Evolutionary conservation across 1,140 invertebrate genomes (phyloP).

Genomic region (Dreissena polymorpha): DNA sequence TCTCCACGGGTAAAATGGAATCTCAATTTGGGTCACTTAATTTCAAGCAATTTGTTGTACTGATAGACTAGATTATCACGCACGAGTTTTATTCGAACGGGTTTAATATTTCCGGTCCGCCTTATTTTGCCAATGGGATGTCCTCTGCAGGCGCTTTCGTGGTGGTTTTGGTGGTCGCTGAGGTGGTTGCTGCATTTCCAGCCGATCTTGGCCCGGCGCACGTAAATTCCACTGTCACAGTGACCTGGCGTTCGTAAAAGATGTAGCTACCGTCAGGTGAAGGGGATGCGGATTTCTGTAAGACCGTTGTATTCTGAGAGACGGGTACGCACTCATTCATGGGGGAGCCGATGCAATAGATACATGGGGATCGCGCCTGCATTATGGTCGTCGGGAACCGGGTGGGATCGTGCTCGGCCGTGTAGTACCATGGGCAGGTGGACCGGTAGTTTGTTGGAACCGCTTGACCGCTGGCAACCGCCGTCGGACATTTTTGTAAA

Average conservation of each 20-base stretch:
- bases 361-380: conserved; percentile 30
- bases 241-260: neutral
- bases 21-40: no score
- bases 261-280: neutral
- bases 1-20: no score
- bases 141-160: neutral
- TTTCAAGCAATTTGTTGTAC: no score
- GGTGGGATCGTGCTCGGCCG: conserved; percentile 5
- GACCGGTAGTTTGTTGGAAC: conserved; percentile 47
- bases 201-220: neutral
- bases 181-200: neutral
- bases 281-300: neutral
- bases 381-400: conserved; percentile 39
- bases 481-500: neutral
- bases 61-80: no score
- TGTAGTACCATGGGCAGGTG: conserved; percentile 48
- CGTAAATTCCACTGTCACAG: conserved; percentile 15
- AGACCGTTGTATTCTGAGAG: conserved; percentile 6
- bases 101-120: no score
- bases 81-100: no score
- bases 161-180: neutral
- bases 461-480: neutral
- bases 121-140: no score
- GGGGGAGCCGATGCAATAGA: conserved; percentile 26
- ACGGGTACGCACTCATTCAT: conserved; percentile 9